Base-by-base conservation (phyloP, 2,113 vertebrate genomes). In the Vicugna pacos region DNA sequence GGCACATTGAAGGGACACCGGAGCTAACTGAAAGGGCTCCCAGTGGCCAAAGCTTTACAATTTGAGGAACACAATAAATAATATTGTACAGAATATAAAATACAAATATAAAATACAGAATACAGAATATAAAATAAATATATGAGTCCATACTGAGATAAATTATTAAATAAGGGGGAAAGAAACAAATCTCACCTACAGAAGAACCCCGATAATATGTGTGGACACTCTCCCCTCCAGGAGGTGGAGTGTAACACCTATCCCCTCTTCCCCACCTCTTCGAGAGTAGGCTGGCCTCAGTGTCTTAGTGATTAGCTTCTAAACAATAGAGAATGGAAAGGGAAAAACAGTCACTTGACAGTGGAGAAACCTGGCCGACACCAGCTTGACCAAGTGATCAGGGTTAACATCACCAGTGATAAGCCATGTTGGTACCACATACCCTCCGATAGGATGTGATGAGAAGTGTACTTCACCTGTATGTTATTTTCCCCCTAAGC, bases 161-260 rank as follows among this genome's bases (percentile, higher is more conserved):
- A 94, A 80, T 70, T 32, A 46, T n/a, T 84, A 62, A 84, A 58
- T 11, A 42, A 60, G 30, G 65, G 48, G 35, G 75, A 48, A 95
- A 83, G 52, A 80, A 32, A 84, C 17, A 54, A 46, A 87, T 64
- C 67, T 76, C 70, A 46, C 38, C 58, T 38, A 77, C 5, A 20
- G 58, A 73, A 83, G 56, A 89, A 85, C 26, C 77, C 35, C 48
- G 73, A 48, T 30, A 42, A 52, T 56, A 28, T 24, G 30, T 60
- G 24, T 54, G 75, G 56, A 26, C 15, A 11, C 6, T 50, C 7
- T 10, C 7, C 10, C 2, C 19, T 50, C 38, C 6, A n/a, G 64
- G 52, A 86, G 46, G 30, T 54, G 35, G 70, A 32, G 6, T 62
- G 79, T 80, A 87, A 91, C 13, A n/a, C 0, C 2, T 42, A 42